Percentiles rank a stretch among this genome's conserved stretches.
phyloP scores from a whole-genome alignment of 2,113 vertebrate genomes.

The Gambusia affinis region DNA sequence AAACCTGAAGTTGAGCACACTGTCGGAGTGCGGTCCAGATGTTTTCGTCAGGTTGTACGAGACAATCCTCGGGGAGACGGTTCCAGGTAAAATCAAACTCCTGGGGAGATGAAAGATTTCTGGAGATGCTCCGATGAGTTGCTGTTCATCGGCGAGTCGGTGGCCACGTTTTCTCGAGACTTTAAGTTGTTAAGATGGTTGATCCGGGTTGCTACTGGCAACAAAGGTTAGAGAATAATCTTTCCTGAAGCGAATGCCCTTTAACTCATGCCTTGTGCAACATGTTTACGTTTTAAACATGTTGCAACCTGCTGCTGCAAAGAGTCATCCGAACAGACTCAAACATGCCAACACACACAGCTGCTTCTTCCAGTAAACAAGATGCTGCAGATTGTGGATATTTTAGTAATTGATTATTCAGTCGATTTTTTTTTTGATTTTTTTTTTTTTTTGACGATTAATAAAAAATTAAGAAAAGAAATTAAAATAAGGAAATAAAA shows the following conservation, averaged over 20 bases:
- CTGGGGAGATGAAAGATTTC: background rate
- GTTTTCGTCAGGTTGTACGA: conserved; percentile 90
- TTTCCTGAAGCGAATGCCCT: too few relatives aligned
- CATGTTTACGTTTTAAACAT: background rate
- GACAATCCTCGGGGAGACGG: conserved; percentile 89
- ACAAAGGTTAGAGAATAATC: background rate
- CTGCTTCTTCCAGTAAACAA: too few relatives aligned
- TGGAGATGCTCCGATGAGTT: too few relatives aligned
- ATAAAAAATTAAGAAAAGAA: too few relatives aligned
- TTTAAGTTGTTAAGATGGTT: background rate
- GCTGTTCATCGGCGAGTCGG: background rate
- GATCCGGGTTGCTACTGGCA: background rate
- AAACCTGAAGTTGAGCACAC: conserved; percentile 79
- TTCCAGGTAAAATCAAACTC: conserved; percentile 86
- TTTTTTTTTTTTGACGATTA: too few relatives aligned
- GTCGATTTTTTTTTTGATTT: too few relatives aligned
- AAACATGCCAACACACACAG: too few relatives aligned
- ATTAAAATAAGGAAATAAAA: too few relatives aligned
- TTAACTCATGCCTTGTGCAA: background rate
- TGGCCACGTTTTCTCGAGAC: background rate
- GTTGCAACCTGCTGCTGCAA: too few relatives aligned
- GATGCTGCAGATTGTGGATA: too few relatives aligned
- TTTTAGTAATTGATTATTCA: too few relatives aligned
- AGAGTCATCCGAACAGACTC: background rate
- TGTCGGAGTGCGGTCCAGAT: conserved; percentile 88